Evolutionary conservation across 23 tunicate species (phyloP).

Genomic region (Oikopleura dioica): DNA sequence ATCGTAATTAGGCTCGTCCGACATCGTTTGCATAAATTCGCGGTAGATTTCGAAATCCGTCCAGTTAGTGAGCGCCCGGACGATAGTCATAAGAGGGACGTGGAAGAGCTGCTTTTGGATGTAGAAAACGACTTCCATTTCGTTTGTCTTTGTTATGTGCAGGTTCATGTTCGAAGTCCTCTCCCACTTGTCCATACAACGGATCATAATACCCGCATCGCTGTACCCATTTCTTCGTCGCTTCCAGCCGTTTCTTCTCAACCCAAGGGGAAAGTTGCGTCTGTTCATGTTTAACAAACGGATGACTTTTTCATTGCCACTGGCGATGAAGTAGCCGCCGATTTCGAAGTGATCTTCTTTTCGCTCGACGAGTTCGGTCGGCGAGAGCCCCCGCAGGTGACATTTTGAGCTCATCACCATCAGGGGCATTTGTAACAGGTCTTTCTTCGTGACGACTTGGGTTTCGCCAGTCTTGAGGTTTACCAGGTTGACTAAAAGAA

Average conservation of each 20-base stretch:
- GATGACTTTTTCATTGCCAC: constrained; percentile 84
- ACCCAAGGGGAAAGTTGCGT: constrained; percentile 57
- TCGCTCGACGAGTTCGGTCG: constrained; percentile 35
- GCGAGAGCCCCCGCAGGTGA: constrained; percentile 31
- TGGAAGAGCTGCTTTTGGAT: constrained; percentile 30
- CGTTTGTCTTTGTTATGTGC: constrained; percentile 43
- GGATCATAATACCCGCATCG: background rate
- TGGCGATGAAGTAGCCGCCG: constrained; percentile 74
- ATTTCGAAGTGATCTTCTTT: constrained; percentile 71
- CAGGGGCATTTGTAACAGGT: constrained; percentile 24
- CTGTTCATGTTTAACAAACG: constrained; percentile 48
- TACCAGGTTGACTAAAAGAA: background rate
- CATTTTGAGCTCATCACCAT: constrained; percentile 48
- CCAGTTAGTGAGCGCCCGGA: constrained; percentile 17
- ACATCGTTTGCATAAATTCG: constrained; percentile 32
- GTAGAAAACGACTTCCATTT: constrained; percentile 24
- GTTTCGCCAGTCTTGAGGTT: background rate
- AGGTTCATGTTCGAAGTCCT: constrained; percentile 21
- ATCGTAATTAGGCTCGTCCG: too few relatives aligned
- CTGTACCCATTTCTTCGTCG: background rate
- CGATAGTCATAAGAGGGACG: constrained; percentile 25
- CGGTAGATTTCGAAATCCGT: constrained; percentile 34
- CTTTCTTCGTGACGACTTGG: background rate
- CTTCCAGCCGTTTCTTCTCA: constrained; percentile 11
- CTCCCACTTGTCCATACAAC: background rate